Evolutionary conservation across 2,797 vertebrate genomes (phyloP), one percentile per base, ranked within the genome.

Genomic region (Cephalopachus bancanus): DNA sequence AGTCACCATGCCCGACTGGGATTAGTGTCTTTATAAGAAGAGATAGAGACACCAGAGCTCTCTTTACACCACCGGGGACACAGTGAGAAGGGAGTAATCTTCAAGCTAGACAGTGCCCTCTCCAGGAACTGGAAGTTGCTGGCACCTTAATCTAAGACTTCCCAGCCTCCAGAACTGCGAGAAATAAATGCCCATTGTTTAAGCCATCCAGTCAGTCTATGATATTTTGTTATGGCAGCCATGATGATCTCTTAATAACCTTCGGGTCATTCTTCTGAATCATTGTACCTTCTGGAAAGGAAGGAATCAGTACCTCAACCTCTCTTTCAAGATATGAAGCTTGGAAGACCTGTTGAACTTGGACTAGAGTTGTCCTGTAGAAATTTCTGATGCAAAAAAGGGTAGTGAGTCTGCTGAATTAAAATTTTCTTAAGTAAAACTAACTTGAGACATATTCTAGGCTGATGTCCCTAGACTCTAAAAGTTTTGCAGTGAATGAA

Each of bases 371-470:
- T 79, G 26, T 7, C 49, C n/a, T 95, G 83, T 4, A 64, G 5
- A 65, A 64, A 7, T 15, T 1, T 65, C 79, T 62, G 69, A 17
- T 37, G n/a, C 74, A 64, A 83, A 79, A 24, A 80, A 57, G 10
- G 30, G 28, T 10, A 78, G 14, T 30, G 53, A 65, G 8, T 10
- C 3, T 92, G 24, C 20, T 76, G 65, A 78, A 81, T 88, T 81
- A 79, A 84, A 83, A 95, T 15, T 11, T 22, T 71, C 19, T 64
- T 89, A 7, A 78, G 22, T 67, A 74, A 53, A 89, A 71, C 83
- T 83, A 86, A 5, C 19, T 89, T 81, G 75, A 65, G n/a, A 30
- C 24, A 69, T 10, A 91, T 89, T 94, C 71, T 93, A 91, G 24
- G 59, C 19, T 44, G 28, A 26, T 76, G 28, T 4, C 55, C 89